Evolutionary conservation across 2,888 invertebrate species (phyloP).

Genomic region (Drosophila aldrichi): DNA sequence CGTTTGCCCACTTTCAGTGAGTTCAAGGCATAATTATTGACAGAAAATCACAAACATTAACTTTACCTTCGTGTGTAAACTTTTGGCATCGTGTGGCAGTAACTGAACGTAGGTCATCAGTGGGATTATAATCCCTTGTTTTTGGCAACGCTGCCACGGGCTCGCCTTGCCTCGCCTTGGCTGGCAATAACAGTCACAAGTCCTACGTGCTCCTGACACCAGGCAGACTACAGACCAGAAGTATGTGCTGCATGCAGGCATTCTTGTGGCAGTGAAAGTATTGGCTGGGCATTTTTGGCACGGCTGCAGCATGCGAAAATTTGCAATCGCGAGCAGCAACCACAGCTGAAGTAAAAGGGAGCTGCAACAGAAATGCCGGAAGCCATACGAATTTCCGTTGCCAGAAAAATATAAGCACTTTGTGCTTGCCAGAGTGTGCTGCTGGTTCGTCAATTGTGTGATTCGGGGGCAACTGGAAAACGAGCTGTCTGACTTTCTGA

Average conservation of each 20-base stretch:
- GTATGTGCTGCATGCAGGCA: constrained; percentile 1
- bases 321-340: constrained; percentile 30
- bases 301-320: constrained; percentile 36
- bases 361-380: constrained; percentile 70
- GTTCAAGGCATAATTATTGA: background rate
- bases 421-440: constrained; percentile 61
- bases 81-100: constrained; percentile 43
- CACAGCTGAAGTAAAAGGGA: constrained; percentile 31
- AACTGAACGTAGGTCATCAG: constrained; percentile 42
- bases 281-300: constrained; percentile 57
- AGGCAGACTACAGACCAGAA: constrained; percentile 23
- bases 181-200: constrained; percentile 9
- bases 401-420: constrained; percentile 81
- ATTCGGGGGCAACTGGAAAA: constrained; percentile 37
- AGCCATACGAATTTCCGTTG: constrained; percentile 81
- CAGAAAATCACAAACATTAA: background rate
- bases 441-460: constrained; percentile 4
- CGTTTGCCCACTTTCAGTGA: no score
- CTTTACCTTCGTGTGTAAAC: constrained; percentile 32
- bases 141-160: constrained; percentile 32
- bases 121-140: constrained; percentile 57
- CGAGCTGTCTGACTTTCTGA: constrained; percentile 27
- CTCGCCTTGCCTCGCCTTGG: constrained; percentile 10
- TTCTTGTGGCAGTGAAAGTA: constrained; percentile 42
- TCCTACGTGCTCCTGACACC: constrained; percentile 42